These are phyloP conservation scores for Aphidius gifuensis DNA, from an alignment of 1,140 invertebrate species.

Conservation along the genomic window DNA sequence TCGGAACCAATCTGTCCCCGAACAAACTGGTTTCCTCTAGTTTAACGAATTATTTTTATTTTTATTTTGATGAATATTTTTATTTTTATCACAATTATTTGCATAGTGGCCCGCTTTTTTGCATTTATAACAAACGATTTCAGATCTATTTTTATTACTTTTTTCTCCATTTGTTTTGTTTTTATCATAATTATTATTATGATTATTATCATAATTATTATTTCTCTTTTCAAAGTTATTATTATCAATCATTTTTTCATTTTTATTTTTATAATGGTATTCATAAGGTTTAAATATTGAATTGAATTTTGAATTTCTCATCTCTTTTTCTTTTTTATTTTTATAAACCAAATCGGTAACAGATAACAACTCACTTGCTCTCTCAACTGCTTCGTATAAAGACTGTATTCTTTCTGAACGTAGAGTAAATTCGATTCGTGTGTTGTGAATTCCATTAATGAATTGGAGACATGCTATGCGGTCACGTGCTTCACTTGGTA, in stretches of 20 bases:
- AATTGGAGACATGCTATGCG: slow-evolving; percentile 7
- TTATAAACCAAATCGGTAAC: not conserved
- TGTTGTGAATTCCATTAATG: not conserved
- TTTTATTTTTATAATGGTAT: not conserved
- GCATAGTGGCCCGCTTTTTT: slow-evolving; percentile 1
- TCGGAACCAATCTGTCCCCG: no score
- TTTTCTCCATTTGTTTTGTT: not conserved
- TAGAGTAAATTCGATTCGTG: slow-evolving; percentile 12
- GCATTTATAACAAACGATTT: slow-evolving; percentile 6
- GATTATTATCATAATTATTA: no score
- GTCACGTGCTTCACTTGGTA: not conserved
- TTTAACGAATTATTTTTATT: no score
- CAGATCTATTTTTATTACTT: not conserved
- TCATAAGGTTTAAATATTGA: no score
- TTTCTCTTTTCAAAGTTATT: no score
- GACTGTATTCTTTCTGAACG: slow-evolving; percentile 3
- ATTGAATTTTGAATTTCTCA: no score
- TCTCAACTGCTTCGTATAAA: slow-evolving; percentile 7
- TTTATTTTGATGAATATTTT: not conserved
- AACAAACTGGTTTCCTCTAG: no score
- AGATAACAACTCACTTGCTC: slow-evolving; percentile 6
- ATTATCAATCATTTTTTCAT: not conserved
- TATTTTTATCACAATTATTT: not conserved
- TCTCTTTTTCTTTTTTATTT: no score
- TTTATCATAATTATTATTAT: no score